Conservation (phyloP, 2,888 invertebrate species). For the Sarcophaga carnaria region DNA sequence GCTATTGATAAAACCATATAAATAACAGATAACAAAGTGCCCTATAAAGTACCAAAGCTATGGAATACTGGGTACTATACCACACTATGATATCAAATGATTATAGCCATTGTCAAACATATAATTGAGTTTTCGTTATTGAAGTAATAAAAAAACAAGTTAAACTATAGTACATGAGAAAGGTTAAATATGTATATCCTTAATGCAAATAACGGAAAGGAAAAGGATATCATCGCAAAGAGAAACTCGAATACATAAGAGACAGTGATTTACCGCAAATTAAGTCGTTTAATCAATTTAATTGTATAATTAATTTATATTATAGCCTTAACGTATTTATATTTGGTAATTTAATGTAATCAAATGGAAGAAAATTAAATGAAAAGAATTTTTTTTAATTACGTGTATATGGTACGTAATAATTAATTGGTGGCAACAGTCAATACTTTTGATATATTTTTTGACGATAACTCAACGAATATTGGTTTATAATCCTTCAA, state of each 20-base stretch:
- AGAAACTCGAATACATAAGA: neutral
- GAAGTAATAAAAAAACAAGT: neutral
- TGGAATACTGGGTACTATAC: too few species aligned
- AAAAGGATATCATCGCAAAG: neutral
- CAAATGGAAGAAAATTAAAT: too few species aligned
- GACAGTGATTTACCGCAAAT: conserved; percentile 38
- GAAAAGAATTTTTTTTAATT: too few species aligned
- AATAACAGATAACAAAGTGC: neutral
- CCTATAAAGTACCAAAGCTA: neutral
- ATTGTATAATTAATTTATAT: conserved; percentile 50
- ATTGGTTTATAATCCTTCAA: too few species aligned
- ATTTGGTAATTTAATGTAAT: neutral
- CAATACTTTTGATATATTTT: too few species aligned
- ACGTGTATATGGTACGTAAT: too few species aligned
- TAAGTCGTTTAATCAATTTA: conserved; percentile 49
- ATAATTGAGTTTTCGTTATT: neutral
- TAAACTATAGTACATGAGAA: neutral
- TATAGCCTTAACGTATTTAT: neutral
- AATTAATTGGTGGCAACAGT: too few species aligned
- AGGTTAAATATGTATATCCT: neutral
- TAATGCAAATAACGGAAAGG: neutral
- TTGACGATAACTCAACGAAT: too few species aligned
- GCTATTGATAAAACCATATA: conserved; percentile 29
- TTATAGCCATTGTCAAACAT: conserved; percentile 16
- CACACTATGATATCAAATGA: neutral